These are phyloP conservation scores for Cydia pomonella DNA, from an alignment of 1,140 invertebrate species.

Conservation along the genomic window DNA sequence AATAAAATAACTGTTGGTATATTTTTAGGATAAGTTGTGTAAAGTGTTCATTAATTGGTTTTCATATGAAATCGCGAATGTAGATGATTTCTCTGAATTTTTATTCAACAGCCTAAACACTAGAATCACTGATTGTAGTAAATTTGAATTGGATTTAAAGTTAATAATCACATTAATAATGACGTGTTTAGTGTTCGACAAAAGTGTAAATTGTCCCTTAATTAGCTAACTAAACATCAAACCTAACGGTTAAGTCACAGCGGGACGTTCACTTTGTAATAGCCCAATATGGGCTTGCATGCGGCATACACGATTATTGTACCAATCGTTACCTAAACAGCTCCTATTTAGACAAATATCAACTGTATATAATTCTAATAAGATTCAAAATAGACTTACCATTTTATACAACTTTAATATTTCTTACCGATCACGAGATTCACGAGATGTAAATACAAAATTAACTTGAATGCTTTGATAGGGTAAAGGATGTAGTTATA, in stretches of 20 bases:
- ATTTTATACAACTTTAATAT: not conserved
- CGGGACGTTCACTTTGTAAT: not conserved
- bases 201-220: slow-evolving; percentile 7
- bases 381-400: not conserved
- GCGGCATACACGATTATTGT: not conserved
- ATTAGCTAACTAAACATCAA: not conserved
- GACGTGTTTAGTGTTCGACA: not conserved
- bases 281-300: not conserved
- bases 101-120: no score
- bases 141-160: no score
- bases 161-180: not conserved
- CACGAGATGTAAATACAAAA: not conserved
- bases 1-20: no score
- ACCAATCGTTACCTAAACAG: not conserved
- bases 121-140: no score
- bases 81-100: no score
- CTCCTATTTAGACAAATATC: not conserved
- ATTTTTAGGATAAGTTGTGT: no score
- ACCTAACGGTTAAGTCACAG: not conserved
- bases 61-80: no score
- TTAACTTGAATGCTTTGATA: not conserved
- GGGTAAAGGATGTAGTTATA: not conserved
- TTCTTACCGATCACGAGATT: not conserved
- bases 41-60: no score
- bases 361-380: not conserved